phyloP scores from a whole-genome alignment of 2,113 vertebrate genomes.

The Mustela nigripes region DNA sequence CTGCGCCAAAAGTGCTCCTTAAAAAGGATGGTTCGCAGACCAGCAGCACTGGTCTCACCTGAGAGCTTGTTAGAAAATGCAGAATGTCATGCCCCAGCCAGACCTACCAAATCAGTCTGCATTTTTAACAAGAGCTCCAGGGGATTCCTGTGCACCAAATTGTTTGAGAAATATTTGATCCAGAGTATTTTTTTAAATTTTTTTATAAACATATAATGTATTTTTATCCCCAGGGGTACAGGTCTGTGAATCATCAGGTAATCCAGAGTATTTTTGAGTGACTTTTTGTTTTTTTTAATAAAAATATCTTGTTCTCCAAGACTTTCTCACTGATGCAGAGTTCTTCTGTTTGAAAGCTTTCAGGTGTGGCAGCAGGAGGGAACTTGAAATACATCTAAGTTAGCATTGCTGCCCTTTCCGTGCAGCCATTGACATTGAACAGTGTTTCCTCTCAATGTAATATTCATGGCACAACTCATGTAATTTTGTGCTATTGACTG shows the following conservation, averaged over 20 bases:
- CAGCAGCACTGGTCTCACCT: not conserved
- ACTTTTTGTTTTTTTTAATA: conserved; percentile 20
- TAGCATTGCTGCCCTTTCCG: not conserved
- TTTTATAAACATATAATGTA: no score
- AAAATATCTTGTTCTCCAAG: conserved; percentile 36
- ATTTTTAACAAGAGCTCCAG: not conserved
- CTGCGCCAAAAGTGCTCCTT: not conserved
- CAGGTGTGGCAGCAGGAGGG: not conserved
- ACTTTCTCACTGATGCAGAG: not conserved
- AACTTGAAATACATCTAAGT: conserved; percentile 32
- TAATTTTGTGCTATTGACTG: not conserved
- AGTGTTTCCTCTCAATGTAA: not conserved
- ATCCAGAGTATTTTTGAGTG: conserved; percentile 42
- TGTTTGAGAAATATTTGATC: conserved; percentile 34
- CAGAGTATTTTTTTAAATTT: not conserved
- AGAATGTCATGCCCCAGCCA: not conserved
- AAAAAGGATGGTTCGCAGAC: not conserved
- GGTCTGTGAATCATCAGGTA: no score
- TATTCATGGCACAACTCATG: not conserved
- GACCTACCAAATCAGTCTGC: not conserved
- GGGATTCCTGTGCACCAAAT: not conserved
- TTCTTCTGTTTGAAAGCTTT: not conserved
- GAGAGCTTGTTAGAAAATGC: not conserved
- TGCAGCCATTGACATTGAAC: not conserved
- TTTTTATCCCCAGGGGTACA: no score